Conservation (phyloP, 92 coral and sea anemone species). For the Heteractis magnifica region DNA sequence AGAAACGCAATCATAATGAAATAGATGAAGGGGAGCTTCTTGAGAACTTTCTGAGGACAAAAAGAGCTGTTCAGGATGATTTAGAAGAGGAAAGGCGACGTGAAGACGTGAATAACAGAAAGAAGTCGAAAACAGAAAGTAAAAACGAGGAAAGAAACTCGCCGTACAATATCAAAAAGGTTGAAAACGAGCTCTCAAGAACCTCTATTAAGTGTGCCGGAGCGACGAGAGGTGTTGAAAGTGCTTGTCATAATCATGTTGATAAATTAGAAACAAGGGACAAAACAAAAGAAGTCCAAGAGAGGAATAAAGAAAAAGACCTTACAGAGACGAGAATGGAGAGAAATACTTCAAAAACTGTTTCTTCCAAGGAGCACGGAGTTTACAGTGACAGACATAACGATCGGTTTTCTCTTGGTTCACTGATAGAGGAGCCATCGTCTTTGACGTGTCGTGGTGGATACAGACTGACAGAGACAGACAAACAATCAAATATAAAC, state of each 20-base stretch:
- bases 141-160: neutral
- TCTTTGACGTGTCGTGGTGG: neutral
- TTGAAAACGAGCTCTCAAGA: neutral
- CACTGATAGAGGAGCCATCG: neutral
- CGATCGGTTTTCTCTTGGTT: neutral
- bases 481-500: neutral
- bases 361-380: neutral
- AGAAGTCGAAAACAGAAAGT: neutral
- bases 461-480: neutral
- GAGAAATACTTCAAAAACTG: too few relatives aligned
- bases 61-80: neutral
- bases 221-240: neutral
- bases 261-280: neutral
- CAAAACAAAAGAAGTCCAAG: neutral
- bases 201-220: neutral
- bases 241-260: neutral
- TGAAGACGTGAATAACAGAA: neutral
- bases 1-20: neutral
- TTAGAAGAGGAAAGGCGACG: neutral
- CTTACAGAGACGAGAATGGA: neutral
- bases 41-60: slow-evolving; percentile 7
- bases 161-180: neutral
- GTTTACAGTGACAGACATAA: neutral
- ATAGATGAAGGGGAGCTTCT: slow-evolving; percentile 3
- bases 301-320: neutral